Percentiles rank a stretch among this genome's conserved stretches.
Evolutionary conservation across 2,797 vertebrate species (phyloP).

Genomic region (Phoeniculus purpureus): DNA sequence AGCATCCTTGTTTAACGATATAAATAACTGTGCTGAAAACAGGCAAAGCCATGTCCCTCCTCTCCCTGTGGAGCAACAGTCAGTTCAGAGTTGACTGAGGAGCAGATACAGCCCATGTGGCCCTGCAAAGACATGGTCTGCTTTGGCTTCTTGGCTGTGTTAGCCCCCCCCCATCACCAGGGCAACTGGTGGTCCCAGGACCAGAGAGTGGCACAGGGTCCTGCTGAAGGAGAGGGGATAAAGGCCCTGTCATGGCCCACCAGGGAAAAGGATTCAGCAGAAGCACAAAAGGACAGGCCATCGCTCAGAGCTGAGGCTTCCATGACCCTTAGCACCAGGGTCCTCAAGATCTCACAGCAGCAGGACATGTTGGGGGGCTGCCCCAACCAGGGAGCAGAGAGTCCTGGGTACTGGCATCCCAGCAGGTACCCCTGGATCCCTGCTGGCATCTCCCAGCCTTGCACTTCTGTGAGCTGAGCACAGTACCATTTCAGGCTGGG

Average conservation of each 20-base stretch:
- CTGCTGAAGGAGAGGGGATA: neutral
- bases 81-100: accelerated
- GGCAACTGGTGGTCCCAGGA: neutral
- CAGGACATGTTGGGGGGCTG: accelerated
- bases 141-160: neutral
- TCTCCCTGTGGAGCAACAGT: accelerated
- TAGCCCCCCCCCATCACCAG: neutral
- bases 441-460: neutral
- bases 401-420: accelerated
- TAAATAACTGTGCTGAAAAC: slow-evolving; percentile 26
- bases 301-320: neutral
- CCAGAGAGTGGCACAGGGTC: neutral
- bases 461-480: neutral
- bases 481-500: neutral
- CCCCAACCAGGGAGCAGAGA: neutral
- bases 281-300: neutral
- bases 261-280: neutral
- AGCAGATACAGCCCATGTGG: neutral
- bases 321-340: accelerated
- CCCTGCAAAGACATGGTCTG: neutral
- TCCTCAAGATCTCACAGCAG: accelerated
- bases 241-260: slow-evolving; percentile 26
- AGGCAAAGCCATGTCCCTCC: neutral
- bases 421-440: accelerated
- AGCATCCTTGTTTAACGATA: slow-evolving; percentile 51